These are phyloP conservation scores for Sesia bembeciformis DNA, from an alignment of 2,888 invertebrate species.

Conservation along the genomic window DNA sequence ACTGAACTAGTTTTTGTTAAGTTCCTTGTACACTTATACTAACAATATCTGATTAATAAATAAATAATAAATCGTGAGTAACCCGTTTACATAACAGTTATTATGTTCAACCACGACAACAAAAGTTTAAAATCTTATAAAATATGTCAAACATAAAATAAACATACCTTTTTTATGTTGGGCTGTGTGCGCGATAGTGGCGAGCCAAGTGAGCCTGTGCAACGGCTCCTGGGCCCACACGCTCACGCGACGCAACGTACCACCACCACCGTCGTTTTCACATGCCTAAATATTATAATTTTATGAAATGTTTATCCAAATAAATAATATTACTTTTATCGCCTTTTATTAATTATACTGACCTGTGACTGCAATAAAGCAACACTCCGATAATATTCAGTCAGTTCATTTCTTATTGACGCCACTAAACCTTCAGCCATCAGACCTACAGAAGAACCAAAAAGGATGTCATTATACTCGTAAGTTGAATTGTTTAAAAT, in stretches of 20 bases:
- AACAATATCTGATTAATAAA: background rate
- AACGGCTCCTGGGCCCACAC: slow-evolving; percentile 91
- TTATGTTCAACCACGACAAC: too few species aligned
- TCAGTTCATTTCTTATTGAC: slow-evolving; percentile 87
- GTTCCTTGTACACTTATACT: background rate
- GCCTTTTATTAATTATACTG: slow-evolving; percentile 15
- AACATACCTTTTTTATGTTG: slow-evolving; percentile 81
- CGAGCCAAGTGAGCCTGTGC: slow-evolving; percentile 85
- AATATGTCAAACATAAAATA: background rate
- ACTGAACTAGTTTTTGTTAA: too few species aligned
- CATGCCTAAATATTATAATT: slow-evolving; percentile 29
- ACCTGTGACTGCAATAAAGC: slow-evolving; percentile 92
- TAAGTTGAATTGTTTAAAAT: too few species aligned
- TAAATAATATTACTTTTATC: too few species aligned
- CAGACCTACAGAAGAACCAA: slow-evolving; percentile 61
- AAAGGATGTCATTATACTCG: too few species aligned
- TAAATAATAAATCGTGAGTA: background rate
- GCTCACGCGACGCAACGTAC: slow-evolving; percentile 82
- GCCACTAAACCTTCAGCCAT: slow-evolving; percentile 91
- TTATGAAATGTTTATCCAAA: too few species aligned
- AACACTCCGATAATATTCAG: slow-evolving; percentile 90
- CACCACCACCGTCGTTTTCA: slow-evolving; percentile 52
- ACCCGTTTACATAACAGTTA: too few species aligned
- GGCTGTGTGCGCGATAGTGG: slow-evolving; percentile 87
- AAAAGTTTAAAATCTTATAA: too few species aligned